Conservation (phyloP, 2,888 invertebrate genomes). For the Drosophila imparisetae region DNA sequence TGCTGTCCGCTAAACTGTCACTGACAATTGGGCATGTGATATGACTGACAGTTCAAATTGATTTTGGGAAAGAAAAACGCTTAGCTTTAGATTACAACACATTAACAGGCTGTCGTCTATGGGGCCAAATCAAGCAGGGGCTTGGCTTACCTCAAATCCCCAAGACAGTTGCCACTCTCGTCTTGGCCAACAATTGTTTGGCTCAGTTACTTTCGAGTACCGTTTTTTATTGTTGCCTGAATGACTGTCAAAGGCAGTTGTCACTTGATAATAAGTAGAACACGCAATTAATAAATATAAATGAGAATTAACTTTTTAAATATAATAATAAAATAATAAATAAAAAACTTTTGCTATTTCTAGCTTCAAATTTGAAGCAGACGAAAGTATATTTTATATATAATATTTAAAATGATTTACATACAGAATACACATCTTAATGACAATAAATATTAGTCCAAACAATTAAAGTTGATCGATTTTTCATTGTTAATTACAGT, state of each 20-base stretch:
- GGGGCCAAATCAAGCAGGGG: slow-evolving; percentile 29
- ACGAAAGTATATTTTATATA: not conserved
- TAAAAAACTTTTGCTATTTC: not conserved
- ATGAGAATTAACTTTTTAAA: not conserved
- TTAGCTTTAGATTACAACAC: slow-evolving; percentile 72
- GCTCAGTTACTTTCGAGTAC: not conserved
- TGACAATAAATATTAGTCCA: not conserved
- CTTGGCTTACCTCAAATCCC: slow-evolving; percentile 32
- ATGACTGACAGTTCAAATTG: slow-evolving; percentile 73
- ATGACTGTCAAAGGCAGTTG: slow-evolving; percentile 2
- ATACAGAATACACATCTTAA: not conserved
- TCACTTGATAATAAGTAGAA: too few species aligned
- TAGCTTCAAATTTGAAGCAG: not conserved
- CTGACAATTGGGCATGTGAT: slow-evolving; percentile 65
- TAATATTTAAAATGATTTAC: not conserved
- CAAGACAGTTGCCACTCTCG: slow-evolving; percentile 29
- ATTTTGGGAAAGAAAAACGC: slow-evolving; percentile 58
- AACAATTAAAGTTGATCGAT: not conserved
- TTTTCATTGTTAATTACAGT: not conserved
- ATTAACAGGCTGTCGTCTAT: slow-evolving; percentile 53
- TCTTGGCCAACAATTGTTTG: slow-evolving; percentile 18
- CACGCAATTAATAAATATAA: not conserved
- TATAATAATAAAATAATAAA: not conserved
- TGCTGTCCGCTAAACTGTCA: slow-evolving; percentile 71
- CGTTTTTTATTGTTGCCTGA: not conserved